These are phyloP conservation scores for Nymphicus hollandicus DNA, from an alignment of 2,113 vertebrate species.

Conservation along the genomic window DNA sequence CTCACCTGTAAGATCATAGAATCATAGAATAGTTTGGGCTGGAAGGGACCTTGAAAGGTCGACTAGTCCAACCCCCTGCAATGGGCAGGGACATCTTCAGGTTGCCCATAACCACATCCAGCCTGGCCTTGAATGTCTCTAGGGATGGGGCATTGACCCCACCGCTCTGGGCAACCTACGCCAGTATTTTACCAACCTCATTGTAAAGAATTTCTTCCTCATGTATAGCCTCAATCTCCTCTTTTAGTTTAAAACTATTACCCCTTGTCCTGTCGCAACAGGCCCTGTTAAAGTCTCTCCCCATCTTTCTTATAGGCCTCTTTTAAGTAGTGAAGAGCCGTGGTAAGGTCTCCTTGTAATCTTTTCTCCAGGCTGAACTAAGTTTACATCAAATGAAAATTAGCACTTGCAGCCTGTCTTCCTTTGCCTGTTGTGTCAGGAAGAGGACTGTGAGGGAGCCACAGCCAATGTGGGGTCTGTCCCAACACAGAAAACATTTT, in stretches of 20 bases:
- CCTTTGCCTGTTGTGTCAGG: too few species aligned
- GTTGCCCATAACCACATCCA: background rate
- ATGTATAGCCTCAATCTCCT: background rate
- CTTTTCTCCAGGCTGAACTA: background rate
- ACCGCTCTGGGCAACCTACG: background rate
- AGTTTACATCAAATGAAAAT: background rate
- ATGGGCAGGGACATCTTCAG: background rate
- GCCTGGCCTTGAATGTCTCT: background rate
- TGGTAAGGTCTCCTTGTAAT: background rate
- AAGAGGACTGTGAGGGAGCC: background rate
- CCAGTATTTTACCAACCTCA: background rate
- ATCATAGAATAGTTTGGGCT: background rate
- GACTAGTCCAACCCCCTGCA: background rate
- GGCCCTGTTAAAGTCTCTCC: background rate
- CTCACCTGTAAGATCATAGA: background rate
- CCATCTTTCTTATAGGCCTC: background rate
- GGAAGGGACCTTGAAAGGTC: background rate
- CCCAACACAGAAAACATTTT: fast-evolving
- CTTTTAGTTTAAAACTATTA: background rate
- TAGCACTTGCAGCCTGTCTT: background rate
- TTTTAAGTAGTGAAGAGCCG: background rate
- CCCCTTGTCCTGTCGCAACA: background rate
- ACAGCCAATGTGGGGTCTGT: fast-evolving
- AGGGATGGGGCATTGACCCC: background rate
- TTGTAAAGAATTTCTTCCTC: background rate